Evolutionary conservation across 2,888 invertebrate species (phyloP), one percentile per base, ranked within the genome.

Genomic region (Amiota communis): DNA sequence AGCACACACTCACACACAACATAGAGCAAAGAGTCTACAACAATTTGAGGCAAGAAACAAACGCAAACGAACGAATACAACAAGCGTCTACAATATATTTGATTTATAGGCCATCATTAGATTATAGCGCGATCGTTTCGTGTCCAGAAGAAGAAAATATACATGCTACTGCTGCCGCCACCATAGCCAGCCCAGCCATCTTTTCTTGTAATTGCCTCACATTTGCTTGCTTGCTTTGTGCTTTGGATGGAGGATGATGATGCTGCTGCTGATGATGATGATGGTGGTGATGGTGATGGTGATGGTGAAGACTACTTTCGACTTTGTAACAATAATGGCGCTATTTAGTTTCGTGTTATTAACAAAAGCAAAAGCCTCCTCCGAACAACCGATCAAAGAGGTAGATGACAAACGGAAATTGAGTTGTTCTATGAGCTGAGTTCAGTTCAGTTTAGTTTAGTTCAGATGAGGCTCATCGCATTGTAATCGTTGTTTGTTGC

Each of bases 81-180:
- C 65, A 20, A 20, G 65, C 48, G 17, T 36, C 36, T 36, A 36
- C 36, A 10, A 48, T 65, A 65, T 85, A 81, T 87, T 85, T 85
- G 85, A 85, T 87, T 85, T 85, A 87, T 87, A 82, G 86, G 71
- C 82, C 86, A 86, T 87, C 87, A 87, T 85, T 85, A 87, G 86
- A 81, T 82, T 86, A 80, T 74, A 81, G 76, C 48, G 65, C 63
- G 63, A 23, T 63, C 36, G 36, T 36, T 36, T 36, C 36, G 36
- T 36, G 36, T 36, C 36, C 36, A 36, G 36, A 36, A 53, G 53
- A 53, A 53, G 53, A 36, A 36, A 36, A 36, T 36, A 36, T 36
- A 36, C 36, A 36, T 36, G 36, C 36, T 36, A 36, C 36, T 36
- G 36, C 36, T 6, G 36, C 36, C 36, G 36, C 36, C 36, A 36